Conservation (phyloP, 2,888 invertebrate species). For the Sclerodermus sp. region DNA sequence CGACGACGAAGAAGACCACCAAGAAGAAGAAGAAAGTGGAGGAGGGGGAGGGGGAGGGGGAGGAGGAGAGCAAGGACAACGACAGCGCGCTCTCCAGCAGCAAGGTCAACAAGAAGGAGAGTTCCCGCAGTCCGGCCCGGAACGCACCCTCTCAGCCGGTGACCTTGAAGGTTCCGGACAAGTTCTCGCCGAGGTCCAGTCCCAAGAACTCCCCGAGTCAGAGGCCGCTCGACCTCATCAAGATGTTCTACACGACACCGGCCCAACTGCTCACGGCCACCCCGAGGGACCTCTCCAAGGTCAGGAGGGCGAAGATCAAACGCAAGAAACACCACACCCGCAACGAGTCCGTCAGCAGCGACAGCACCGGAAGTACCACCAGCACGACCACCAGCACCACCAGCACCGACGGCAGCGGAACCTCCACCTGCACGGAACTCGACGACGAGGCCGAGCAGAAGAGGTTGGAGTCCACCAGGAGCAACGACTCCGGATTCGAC, state of each 20-base stretch:
- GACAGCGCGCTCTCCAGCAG: neutral
- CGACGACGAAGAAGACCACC: conserved; percentile 34
- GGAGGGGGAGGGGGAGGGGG: too few species aligned
- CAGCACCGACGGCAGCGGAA: conserved; percentile 44
- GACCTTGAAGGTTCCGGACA: conserved; percentile 27
- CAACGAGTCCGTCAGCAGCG: conserved; percentile 47
- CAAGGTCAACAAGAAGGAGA: conserved; percentile 9
- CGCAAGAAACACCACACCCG: conserved; percentile 46
- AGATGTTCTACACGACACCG: conserved; percentile 54
- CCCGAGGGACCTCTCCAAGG: conserved; percentile 51
- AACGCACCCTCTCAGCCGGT: conserved; percentile 20
- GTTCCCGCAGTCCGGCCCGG: too few species aligned
- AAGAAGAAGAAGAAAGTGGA: conserved; percentile 25
- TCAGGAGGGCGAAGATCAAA: conserved; percentile 49
- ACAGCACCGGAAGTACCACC: conserved; percentile 50
- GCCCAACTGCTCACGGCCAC: conserved; percentile 50
- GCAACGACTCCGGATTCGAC: conserved; percentile 84
- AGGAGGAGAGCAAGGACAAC: conserved; percentile 11
- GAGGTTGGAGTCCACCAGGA: conserved; percentile 72
- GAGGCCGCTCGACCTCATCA: conserved; percentile 48
- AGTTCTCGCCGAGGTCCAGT: conserved; percentile 25
- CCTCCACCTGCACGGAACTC: conserved; percentile 53
- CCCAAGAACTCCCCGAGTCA: conserved; percentile 42
- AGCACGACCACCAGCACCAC: conserved; percentile 40
- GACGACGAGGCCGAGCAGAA: conserved; percentile 60